These are phyloP conservation scores for Hiodon alosoides DNA, from an alignment of 2,113 vertebrate species.

Conservation along the genomic window DNA sequence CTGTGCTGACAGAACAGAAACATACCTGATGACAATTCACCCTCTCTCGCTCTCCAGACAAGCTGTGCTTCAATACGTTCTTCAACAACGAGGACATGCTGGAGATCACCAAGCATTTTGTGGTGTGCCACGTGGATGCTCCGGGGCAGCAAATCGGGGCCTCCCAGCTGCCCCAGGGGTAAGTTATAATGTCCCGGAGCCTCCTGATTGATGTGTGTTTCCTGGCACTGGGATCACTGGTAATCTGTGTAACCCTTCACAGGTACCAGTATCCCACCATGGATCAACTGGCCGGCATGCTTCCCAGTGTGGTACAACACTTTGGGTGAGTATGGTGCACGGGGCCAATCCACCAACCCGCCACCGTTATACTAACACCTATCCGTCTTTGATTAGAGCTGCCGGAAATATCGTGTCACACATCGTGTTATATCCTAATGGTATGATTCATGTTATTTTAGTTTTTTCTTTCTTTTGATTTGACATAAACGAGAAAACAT, in stretches of 20 bases:
- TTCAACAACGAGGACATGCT: conserved; percentile 97
- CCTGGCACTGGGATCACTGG: too few relatives aligned
- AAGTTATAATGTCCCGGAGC: conserved; percentile 38
- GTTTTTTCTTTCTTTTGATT: too few relatives aligned
- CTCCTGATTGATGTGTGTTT: too few relatives aligned
- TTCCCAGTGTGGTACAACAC: conserved; percentile 89
- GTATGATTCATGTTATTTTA: too few relatives aligned
- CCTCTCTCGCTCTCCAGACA: conserved; percentile 65
- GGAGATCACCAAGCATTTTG: conserved; percentile 97
- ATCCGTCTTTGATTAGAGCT: too few relatives aligned
- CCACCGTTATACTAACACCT: too few relatives aligned
- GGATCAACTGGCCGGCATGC: conserved; percentile 93
- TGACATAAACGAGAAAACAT: too few relatives aligned
- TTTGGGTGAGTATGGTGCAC: conserved; percentile 75
- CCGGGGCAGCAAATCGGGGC: conserved; percentile 87
- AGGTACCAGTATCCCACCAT: conserved; percentile 97
- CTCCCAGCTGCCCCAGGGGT: conserved; percentile 89
- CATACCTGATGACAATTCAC: too few relatives aligned
- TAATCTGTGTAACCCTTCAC: conserved; percentile 17
- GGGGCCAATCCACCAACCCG: not conserved
- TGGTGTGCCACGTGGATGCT: conserved; percentile 91
- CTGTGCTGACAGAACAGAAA: too few relatives aligned
- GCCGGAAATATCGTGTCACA: too few relatives aligned
- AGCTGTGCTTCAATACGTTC: conserved; percentile 93
- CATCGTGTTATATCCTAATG: too few relatives aligned